Base-by-base conservation (phyloP, 2,888 invertebrate species). In the Sarcophaga variegata region DNA sequence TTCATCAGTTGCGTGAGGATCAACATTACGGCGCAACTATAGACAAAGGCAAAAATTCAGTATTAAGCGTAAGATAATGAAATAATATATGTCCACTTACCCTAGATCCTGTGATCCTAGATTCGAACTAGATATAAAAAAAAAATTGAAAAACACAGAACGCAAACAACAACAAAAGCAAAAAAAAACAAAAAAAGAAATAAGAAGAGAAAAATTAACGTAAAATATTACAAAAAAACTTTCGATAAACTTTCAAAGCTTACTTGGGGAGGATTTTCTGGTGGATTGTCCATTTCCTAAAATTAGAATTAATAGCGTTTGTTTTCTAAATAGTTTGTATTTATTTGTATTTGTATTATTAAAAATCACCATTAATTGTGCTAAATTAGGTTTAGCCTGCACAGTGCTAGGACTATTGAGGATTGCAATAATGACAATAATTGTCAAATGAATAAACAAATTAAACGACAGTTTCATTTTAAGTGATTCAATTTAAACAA, bases 361-460 rank as follows among this genome's bases (percentile, higher is more conserved):
- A 27, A 1, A 78, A 83, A 80, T 81, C 69, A 83, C 86, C 77
- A 45, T n/a, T 45, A 83, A 62, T 22, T 63, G 25, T 12, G 12
- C 12, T 47, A 3, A 10, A 14, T 49, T n/a, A 2, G 4, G 77
- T 22, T 86, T 86, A 10, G 83, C 74, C 47, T 81, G 45, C 2
- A 59, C 27, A 59, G 59, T 3, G 3, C 25, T 71, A 11, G 37
- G 69, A 22, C 37, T 75, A 37, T 60, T 67, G 20, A 71, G 63
- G 25, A 67, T n/a, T 12, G 59, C 20, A 74, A 83, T 83, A 81
- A 75, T 66, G 17, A 59, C 78, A 75, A 83, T 74, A 70, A 86
- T 69, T 69, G 74, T 45, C 76, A 72, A 70, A 81, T 81, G 81
- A 75, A 81, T 81, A 78, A 81, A 81, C 60, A 74, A 49, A 25